Percentiles rank a stretch among this genome's conserved stretches.
These are phyloP conservation scores for Telmatherina bonti DNA, from an alignment of 2,797 vertebrate genomes.

Conservation along the genomic window DNA sequence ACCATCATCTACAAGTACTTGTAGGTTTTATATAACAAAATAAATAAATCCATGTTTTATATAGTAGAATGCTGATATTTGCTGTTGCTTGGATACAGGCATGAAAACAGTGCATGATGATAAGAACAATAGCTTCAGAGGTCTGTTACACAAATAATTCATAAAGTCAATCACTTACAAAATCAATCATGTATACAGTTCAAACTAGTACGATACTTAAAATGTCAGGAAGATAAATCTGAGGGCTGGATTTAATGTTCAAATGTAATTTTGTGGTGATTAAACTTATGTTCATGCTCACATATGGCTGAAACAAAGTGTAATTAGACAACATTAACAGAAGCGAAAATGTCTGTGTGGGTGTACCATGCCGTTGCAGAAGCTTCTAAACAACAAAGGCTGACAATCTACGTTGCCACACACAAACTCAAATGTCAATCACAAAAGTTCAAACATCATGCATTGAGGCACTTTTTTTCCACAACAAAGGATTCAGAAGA, in stretches of 20 bases:
- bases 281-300: not conserved
- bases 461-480: not conserved
- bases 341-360: conserved; percentile 4
- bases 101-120: not conserved
- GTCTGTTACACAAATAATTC: not conserved
- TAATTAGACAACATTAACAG: not conserved
- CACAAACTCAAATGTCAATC: not conserved
- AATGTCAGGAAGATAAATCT: not conserved
- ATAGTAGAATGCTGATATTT: not conserved
- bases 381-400: not conserved
- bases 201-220: not conserved
- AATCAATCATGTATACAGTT: not conserved
- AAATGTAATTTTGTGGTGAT: not conserved
- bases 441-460: not conserved
- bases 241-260: not conserved
- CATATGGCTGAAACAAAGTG: not conserved
- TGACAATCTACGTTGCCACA: not conserved
- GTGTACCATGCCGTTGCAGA: not conserved
- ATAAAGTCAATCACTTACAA: not conserved
- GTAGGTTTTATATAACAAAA: not conserved
- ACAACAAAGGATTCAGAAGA: not conserved
- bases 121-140: not conserved
- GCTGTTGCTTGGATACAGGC: not conserved
- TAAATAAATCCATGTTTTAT: not conserved
- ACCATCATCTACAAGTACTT: not conserved